These are phyloP conservation scores for Pandemis corylana DNA, from an alignment of 2,888 invertebrate genomes.

Conservation along the genomic window DNA sequence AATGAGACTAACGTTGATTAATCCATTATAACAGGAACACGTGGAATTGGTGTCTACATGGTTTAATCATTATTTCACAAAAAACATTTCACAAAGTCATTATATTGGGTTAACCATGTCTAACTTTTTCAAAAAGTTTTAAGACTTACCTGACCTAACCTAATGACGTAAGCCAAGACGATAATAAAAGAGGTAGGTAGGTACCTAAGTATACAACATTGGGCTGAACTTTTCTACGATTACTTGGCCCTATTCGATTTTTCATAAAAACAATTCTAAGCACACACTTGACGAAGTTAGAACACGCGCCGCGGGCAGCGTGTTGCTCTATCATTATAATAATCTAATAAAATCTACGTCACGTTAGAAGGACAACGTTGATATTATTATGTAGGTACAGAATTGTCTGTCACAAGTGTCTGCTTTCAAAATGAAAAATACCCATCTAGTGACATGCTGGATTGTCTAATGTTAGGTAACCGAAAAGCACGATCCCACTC, in stretches of 20 bases:
- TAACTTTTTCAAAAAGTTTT: no score
- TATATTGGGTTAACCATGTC: no score
- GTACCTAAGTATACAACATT: no score
- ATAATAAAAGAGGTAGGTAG: no score
- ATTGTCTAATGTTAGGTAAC: neutral
- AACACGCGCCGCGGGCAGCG: constrained; percentile 8
- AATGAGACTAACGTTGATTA: constrained; percentile 32
- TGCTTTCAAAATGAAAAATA: neutral
- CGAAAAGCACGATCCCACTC: no score
- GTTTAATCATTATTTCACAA: neutral
- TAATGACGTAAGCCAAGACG: no score
- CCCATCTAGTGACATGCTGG: no score
- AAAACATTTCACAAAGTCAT: no score
- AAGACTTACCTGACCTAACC: no score
- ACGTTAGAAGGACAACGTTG: neutral
- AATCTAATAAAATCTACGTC: constrained; percentile 25
- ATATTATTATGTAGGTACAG: neutral
- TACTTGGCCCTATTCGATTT: neutral
- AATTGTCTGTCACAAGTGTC: neutral
- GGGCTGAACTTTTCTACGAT: neutral
- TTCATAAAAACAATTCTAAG: constrained; percentile 12
- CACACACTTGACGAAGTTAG: constrained; percentile 16
- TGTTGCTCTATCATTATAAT: constrained; percentile 36
- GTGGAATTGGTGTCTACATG: neutral
- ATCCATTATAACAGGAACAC: constrained; percentile 21